phyloP scores from a whole-genome alignment of 2,113 vertebrate genomes.

The Percopsis transmontana region DNA sequence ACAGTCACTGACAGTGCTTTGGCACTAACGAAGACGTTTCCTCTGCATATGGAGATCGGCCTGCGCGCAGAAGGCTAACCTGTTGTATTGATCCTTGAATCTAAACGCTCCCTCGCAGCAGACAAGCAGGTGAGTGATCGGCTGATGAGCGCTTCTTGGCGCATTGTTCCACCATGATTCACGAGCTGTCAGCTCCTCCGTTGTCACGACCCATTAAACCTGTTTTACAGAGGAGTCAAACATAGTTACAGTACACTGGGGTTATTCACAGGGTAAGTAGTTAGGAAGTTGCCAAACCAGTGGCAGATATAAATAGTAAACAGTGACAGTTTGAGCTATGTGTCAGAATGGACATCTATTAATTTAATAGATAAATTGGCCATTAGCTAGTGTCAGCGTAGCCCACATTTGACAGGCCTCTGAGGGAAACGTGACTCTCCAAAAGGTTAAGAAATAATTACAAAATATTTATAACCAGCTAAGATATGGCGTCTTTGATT shows the following conservation, averaged over 20 bases:
- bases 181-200: conserved; percentile 33
- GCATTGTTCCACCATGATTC: conserved; percentile 56
- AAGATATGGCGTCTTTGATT: no score
- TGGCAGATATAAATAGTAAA: not conserved
- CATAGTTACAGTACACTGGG: conserved; percentile 39
- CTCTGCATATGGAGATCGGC: conserved; percentile 3
- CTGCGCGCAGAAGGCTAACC: not conserved
- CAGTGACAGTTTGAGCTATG: no score
- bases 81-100: not conserved
- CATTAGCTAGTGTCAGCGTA: no score
- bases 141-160: not conserved
- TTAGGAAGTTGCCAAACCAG: conserved; percentile 10
- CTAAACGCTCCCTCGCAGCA: not conserved
- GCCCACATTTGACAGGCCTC: no score
- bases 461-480: no score
- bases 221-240: conserved; percentile 60
- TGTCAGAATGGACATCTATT: no score
- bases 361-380: no score
- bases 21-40: not conserved
- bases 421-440: no score
- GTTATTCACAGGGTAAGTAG: conserved; percentile 43
- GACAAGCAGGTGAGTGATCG: conserved; percentile 49
- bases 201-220: conserved; percentile 65
- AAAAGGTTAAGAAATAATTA: no score
- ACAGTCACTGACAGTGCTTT: conserved; percentile 3